Percentiles rank a stretch among this genome's conserved stretches.
phyloP scores from a whole-genome alignment of 2,113 vertebrate genomes.

The Plecturocebus donacophilus region DNA sequence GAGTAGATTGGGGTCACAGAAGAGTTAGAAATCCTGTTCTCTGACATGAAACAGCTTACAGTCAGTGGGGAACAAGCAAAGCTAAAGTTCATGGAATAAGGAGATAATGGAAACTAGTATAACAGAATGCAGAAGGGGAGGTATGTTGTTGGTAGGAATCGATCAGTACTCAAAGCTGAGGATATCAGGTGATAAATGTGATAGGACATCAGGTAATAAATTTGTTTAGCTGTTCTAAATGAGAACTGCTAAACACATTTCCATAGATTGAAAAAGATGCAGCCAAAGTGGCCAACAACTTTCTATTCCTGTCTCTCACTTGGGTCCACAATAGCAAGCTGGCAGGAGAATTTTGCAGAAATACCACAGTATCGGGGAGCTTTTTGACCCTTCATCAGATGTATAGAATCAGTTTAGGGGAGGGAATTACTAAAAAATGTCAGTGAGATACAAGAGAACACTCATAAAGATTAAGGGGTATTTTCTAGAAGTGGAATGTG shows the following conservation, averaged over 20 bases:
- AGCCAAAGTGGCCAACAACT: background rate
- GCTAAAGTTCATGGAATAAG: background rate
- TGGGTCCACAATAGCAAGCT: background rate
- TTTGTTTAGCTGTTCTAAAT: background rate
- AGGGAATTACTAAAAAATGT: background rate
- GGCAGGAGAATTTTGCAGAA: background rate
- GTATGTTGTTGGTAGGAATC: background rate
- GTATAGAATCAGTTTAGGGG: background rate
- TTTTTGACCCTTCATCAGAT: background rate
- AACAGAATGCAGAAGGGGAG: background rate
- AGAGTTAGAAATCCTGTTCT: background rate
- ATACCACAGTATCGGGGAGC: background rate
- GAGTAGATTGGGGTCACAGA: background rate
- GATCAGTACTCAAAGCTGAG: background rate
- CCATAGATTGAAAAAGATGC: background rate
- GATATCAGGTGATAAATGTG: background rate
- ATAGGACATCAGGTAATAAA: background rate
- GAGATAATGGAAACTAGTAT: background rate
- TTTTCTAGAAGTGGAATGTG: background rate
- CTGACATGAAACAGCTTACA: background rate
- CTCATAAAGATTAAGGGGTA: background rate
- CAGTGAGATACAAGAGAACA: background rate
- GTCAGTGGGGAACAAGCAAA: background rate
- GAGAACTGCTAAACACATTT: background rate
- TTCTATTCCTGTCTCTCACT: background rate